Base-by-base conservation (phyloP, 1,140 invertebrate genomes). In the Aphaenogaster rudis region DNA sequence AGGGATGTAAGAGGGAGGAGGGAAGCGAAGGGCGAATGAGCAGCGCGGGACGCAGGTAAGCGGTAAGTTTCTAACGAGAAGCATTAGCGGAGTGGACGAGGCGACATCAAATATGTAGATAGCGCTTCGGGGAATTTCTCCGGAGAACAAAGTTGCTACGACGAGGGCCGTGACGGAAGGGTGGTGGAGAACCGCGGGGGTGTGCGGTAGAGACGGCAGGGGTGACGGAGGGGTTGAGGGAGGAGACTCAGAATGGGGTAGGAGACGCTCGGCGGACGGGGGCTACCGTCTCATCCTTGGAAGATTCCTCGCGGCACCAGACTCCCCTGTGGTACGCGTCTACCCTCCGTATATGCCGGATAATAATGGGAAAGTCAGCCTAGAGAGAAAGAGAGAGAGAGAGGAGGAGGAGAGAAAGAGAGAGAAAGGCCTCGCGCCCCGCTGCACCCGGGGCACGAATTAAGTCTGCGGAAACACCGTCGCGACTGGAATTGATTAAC, bases 41-140 rank as follows among this genome's bases (percentile, higher is more conserved):
- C 80, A 87, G 87, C 52, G 85, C 74, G 86, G 88, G 89, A 88
- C 88, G 89, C 87, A 85, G 87, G 87, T 86, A 90, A 85, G 91
- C 88, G 91, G 91, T 89, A 93, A 93, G 92, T 93, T 93, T 92
- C 86, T 92, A 92, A 93, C 92, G 91, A 93, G 92, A 89, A 90
- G 89, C 92, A 93, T 92, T 92, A 93, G 92, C 86, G 86, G 86
- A 92, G 91, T 93, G 92, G 93, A 93, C 91, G 92, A 92, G 91
- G 92, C 87, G 89, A 91, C 92, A 93, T 93, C 91, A 93, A 93
- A 93, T 93, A 93, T 93, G 93, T 93, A 93, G 92, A 93, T 92
- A 90, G 91, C 87, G 90, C 93, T 93, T 92, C 87, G 86, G 92
- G 93, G 92, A 92, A 92, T 93, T 93, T 92, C 92, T 90, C 86